Evolutionary conservation across 1,140 invertebrate species (phyloP).

Genomic region (Bombus impatiens): DNA sequence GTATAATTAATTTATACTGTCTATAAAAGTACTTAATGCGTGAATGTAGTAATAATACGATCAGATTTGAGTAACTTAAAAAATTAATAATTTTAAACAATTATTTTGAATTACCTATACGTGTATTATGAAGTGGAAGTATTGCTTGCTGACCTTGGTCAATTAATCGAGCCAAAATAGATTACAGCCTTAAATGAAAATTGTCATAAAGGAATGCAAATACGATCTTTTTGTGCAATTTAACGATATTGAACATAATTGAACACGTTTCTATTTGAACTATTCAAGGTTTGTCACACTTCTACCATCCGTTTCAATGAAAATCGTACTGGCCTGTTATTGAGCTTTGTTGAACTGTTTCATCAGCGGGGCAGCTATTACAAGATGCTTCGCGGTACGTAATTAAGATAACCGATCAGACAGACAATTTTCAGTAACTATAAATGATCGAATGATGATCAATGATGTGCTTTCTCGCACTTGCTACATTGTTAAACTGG

Average conservation of each 20-base stretch:
- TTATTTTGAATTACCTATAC: background rate
- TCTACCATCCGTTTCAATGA: background rate
- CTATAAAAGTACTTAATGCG: background rate
- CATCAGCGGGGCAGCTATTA: slow-evolving; percentile 1
- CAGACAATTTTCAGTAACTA: background rate
- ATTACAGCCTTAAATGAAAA: no score
- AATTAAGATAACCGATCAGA: slow-evolving; percentile 3
- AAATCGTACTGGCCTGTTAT: background rate
- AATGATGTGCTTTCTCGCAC: background rate
- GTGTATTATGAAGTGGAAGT: background rate
- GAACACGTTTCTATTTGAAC: background rate
- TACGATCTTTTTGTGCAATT: background rate
- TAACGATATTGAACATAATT: background rate
- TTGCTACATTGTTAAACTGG: background rate
- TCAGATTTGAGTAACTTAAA: no score
- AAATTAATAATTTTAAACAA: background rate
- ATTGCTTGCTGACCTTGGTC: no score
- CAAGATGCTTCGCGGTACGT: background rate
- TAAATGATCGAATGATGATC: background rate
- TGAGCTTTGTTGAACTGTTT: background rate
- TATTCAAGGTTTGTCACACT: background rate
- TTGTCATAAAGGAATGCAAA: no score
- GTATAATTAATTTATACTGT: no score
- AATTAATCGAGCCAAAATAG: no score
- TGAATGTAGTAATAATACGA: background rate